Evolutionary conservation across 2,888 invertebrate species (phyloP), one percentile per base, ranked within the genome.

Genomic region (Muschampia plurimacula): DNA sequence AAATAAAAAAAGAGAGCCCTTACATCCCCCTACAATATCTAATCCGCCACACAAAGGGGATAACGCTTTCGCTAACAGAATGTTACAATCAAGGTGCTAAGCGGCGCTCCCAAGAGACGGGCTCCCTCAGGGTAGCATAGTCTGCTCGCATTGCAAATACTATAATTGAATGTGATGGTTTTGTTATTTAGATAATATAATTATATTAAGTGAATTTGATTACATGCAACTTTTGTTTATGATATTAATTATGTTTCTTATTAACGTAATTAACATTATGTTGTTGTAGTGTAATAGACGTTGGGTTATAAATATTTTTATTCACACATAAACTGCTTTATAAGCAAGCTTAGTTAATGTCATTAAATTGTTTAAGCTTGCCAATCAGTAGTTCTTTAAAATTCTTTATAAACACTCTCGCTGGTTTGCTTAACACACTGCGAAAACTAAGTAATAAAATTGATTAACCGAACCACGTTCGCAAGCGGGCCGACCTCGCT

Each of bases 21-120:
- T 46, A 69, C 73, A 46, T 68, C 71, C 67, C 74, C 67, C 67
- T 74, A 75, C 78, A 75, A 74, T 73, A 74, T 78, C 79, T 81
- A 81, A 81, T 81, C 81, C 77, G 73, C 68, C 74, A 71, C 78
- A 80, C 78, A 79, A 80, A 78, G 77, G 79, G 79, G 80, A 79
- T 78, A 78, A 79, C 74, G 77, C 78, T 73, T 67, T 71, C 74
- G 79, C 73, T 74, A 77, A 79, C 77, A 74, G 74, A 74, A 73
- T 74, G 77, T 72, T 75, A 77, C 76, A 75, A 81, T 78, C 76
- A 78, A 79, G 78, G 77, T 76, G 80, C 76, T 76, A 78, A 78
- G 79, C 75, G 76, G 75, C 68, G 65, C 74, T 77, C 80, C 77
- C 80, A 32, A 32, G 79, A 75, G 80, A 78, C 64, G 72, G 71